These are phyloP conservation scores for Nothocercus julius DNA, from an alignment of 2,113 vertebrate genomes.

Conservation along the genomic window DNA sequence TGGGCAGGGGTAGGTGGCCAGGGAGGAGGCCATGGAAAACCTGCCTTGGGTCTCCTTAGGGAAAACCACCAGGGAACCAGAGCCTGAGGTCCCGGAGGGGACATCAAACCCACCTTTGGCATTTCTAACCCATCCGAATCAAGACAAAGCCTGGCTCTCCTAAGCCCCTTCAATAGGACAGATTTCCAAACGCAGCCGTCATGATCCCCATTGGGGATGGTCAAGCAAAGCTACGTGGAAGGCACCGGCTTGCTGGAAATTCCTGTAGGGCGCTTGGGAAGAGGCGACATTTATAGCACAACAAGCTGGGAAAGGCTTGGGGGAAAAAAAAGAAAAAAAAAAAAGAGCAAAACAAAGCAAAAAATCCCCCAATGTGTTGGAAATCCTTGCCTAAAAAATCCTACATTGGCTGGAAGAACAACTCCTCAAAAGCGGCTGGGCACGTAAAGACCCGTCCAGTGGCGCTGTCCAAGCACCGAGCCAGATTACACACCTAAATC, in stretches of 20 bases:
- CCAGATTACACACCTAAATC: not conserved
- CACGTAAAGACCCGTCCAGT: not conserved
- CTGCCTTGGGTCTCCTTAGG: not conserved
- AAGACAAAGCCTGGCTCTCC: no score
- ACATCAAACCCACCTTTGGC: not conserved
- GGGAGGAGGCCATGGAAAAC: not conserved
- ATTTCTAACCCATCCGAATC: no score
- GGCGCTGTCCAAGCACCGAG: not conserved
- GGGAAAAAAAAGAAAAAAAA: not conserved
- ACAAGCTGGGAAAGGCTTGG: not conserved
- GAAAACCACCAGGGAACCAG: not conserved
- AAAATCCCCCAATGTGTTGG: not conserved
- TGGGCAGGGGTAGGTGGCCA: not conserved
- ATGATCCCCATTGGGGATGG: not conserved
- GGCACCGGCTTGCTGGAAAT: not conserved
- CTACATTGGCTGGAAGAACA: not conserved
- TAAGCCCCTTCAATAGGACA: not conserved
- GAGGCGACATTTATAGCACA: not conserved
- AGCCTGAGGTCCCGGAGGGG: not conserved
- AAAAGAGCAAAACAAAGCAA: not conserved
- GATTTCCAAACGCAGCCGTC: not conserved
- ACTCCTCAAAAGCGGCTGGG: not conserved
- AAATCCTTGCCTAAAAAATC: not conserved
- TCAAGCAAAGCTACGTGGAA: not conserved
- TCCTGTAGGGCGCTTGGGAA: fast-evolving